Conservation (phyloP, 2,113 vertebrate genomes). For the Ramphastos sulfuratus region DNA sequence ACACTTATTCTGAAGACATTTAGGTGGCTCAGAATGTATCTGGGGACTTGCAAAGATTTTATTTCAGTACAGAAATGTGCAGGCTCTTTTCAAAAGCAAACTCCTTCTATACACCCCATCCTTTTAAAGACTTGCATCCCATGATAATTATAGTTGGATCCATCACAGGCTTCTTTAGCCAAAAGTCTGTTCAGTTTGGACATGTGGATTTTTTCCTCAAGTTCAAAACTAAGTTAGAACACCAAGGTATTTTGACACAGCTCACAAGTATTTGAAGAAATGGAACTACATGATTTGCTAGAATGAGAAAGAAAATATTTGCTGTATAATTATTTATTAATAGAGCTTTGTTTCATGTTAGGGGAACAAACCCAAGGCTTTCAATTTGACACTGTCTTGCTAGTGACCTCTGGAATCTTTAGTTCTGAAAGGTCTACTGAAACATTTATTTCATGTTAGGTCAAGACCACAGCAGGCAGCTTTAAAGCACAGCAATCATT, state of each 20-base stretch:
- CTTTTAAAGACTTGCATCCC: background rate
- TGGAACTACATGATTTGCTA: background rate
- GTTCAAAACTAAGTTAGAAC: constrained; percentile 3
- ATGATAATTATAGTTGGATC: background rate
- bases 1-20: background rate
- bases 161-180: background rate
- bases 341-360: background rate
- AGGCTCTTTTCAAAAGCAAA: background rate
- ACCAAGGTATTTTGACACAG: background rate
- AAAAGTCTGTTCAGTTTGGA: background rate
- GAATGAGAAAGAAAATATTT: background rate
- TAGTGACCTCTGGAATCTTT: background rate
- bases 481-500: background rate
- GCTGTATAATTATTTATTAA: background rate
- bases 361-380: background rate
- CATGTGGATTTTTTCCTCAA: background rate
- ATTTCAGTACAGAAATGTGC: background rate
- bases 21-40: background rate
- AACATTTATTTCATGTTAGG: background rate
- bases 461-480: background rate
- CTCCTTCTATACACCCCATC: background rate
- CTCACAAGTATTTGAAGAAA: background rate
- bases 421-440: background rate
- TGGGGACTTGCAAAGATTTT: background rate
- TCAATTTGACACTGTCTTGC: background rate